Evolutionary conservation across 1,140 invertebrate species (phyloP), one percentile per base, ranked within the genome.

Genomic region (Solenopsis invicta): DNA sequence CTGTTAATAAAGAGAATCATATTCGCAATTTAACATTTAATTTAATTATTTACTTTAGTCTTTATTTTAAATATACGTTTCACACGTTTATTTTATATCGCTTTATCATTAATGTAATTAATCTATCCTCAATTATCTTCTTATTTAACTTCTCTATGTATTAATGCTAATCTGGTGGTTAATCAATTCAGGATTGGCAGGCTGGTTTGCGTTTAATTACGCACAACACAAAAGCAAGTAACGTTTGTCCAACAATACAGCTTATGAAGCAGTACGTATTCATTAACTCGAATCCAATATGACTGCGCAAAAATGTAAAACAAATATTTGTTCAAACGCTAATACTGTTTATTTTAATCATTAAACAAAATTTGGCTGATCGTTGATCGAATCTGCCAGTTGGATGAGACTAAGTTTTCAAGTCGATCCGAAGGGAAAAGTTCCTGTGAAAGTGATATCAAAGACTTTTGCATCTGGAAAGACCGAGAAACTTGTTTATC

Each of bases 401-500:
- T 99, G 99, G 99, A 99, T 99, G 98, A 97, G 98, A 81, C 95
- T 99, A 3, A 97, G 98, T 72, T 99, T 99, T 95, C 96, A 97
- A 89, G 98, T 98, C 5, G 99, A 99, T 94, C 97, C 98, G 18
- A 98, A 97, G 93, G 98, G 98, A n/a, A 99, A 99, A 96, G 98
- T 99, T 75, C 99, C 99, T 0, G 98, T 99, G 0, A 98, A 99
- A 96, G 98, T 99, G 71, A 98, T 99, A 81, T 98, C 99, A 24
- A 96, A 98, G 94, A 99, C 99, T 72, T 99, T 99, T 96, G 99
- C 99, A 1, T 99, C 99, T 4, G 98, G 99, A 12, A 98, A 98
- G 96, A 99, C 99, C 2, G 99, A 99, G 94, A 99, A 99, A 95
- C 96, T 99, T 91, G 98, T 99, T 12, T 99, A 99, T 96, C 99